A percentile compares a stretch with the other conserved stretches of the same genome.
Evolutionary conservation across 2,888 invertebrate species (phyloP).

Genomic region (Ptilodon capucinus): DNA sequence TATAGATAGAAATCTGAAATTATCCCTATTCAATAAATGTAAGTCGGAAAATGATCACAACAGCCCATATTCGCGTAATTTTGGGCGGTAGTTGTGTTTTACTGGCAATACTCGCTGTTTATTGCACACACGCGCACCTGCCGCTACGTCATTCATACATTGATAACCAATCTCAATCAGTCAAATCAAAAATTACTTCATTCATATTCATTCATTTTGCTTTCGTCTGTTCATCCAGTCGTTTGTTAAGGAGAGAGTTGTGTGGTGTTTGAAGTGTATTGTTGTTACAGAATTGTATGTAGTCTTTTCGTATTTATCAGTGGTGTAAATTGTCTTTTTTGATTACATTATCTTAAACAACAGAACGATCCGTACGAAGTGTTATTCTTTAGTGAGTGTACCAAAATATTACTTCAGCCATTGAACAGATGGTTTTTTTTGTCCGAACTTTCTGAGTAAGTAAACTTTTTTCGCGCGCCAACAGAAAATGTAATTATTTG

Average conservation of each 20-base stretch:
- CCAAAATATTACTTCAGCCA: background rate
- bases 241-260: background rate
- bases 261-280: background rate
- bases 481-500: constrained; percentile 1
- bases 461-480: constrained; percentile 30
- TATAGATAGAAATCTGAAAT: too few relatives aligned
- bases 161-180: background rate
- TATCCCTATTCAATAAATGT: too few relatives aligned
- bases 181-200: background rate
- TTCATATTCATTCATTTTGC: constrained; percentile 8
- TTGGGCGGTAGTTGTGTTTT: too few relatives aligned
- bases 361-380: background rate
- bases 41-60: too few relatives aligned
- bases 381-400: constrained; percentile 7
- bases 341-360: background rate
- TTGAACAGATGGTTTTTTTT: constrained; percentile 5
- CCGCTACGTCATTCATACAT: constrained; percentile 1
- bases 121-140: too few relatives aligned
- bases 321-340: background rate
- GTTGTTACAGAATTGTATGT: background rate
- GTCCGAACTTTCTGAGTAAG: constrained; percentile 6
- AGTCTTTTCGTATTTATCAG: background rate
- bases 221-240: background rate
- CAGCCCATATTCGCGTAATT: too few relatives aligned
- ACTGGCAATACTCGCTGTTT: too few relatives aligned